Percentiles rank a stretch among this genome's conserved stretches.
Evolutionary conservation across 1,140 invertebrate species (phyloP).

Genomic region (Delia radicum): DNA sequence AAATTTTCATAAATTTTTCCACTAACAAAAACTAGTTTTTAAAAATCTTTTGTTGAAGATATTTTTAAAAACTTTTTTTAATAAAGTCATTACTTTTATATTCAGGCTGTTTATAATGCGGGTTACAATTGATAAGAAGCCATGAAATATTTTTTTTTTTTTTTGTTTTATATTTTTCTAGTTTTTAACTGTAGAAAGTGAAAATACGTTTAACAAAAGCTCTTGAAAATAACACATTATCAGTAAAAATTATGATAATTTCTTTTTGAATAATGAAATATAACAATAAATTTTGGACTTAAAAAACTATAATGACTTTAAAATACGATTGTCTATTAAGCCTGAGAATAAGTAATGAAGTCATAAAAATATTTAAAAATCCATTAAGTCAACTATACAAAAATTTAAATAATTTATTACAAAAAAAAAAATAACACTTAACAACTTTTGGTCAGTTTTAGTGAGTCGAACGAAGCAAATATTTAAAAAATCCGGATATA

Average conservation of each 20-base stretch:
- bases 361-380: conserved; percentile 8
- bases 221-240: neutral
- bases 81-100: neutral
- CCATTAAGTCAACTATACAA: no score
- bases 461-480: no score
- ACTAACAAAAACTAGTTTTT: no score
- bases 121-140: neutral
- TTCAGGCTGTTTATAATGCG: neutral
- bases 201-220: neutral
- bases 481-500: no score
- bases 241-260: neutral
- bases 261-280: neutral
- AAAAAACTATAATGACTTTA: neutral
- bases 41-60: neutral
- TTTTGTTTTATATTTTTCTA: neutral
- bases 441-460: no score
- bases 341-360: neutral
- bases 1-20: neutral
- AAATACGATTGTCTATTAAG: neutral
- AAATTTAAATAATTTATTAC: no score
- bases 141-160: neutral
- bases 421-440: no score
- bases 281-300: neutral
- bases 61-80: neutral
- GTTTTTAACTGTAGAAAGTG: no score